A percentile compares a stretch with the other conserved stretches of the same genome.
These are phyloP conservation scores for Erythrocebus patas DNA, from an alignment of 2,113 vertebrate species.

Conservation along the genomic window DNA sequence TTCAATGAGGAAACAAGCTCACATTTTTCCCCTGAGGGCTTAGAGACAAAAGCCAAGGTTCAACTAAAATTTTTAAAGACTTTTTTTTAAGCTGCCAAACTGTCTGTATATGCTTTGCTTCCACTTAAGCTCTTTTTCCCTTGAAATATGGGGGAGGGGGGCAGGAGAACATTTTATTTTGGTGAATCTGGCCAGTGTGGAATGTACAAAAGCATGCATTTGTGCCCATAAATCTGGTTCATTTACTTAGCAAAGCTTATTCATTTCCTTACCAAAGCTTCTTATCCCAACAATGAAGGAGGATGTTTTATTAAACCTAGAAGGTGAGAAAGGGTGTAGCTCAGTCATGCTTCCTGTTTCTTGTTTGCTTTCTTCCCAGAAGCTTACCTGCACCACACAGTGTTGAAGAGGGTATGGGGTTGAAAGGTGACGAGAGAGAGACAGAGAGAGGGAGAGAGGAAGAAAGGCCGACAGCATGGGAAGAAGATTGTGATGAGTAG, in stretches of 20 bases:
- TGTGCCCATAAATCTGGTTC: background rate
- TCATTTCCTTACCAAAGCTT: background rate
- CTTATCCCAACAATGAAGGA: background rate
- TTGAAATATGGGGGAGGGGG: constrained; percentile 67
- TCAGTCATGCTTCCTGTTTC: background rate
- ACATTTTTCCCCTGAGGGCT: constrained; percentile 81
- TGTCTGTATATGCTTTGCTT: constrained; percentile 51
- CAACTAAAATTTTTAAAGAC: constrained; percentile 73
- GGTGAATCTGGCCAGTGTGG: constrained; percentile 73
- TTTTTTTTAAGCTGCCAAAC: constrained; percentile 56
- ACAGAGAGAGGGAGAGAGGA: background rate
- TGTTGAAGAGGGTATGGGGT: background rate
- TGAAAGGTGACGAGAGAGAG: background rate
- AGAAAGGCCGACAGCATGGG: background rate
- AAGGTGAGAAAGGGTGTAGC: background rate
- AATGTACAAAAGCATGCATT: constrained; percentile 54
- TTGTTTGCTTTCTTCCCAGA: background rate
- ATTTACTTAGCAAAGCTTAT: background rate
- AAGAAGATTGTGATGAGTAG: background rate
- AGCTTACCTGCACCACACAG: background rate
- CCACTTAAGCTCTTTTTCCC: constrained; percentile 59
- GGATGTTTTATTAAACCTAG: background rate
- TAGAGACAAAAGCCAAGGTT: constrained; percentile 82
- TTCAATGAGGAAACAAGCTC: constrained; percentile 81
- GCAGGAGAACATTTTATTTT: constrained; percentile 41